Base-by-base conservation (phyloP, 2,888 invertebrate species). In the Campoletis raptor region DNA sequence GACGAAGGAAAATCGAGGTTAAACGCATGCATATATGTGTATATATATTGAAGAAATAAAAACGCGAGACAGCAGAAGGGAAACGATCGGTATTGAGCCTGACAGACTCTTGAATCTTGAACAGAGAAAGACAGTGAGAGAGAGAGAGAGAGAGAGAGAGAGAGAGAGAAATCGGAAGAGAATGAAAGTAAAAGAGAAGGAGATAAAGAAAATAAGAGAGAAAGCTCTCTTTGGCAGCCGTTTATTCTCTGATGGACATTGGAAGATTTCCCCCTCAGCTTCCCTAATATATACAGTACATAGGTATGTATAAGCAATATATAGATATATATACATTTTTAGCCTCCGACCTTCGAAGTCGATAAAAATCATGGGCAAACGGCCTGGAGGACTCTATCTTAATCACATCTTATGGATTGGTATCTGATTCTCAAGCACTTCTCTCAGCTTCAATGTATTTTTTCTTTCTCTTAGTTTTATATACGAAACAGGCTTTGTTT, bases 321-420 rank as follows among this genome's bases (percentile, higher is more conserved):
- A 54, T 57, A 69, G 1, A 30, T 67, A 45, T 81, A 57, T 82
- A 64, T 80, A 52, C n/a, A 37, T 57, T 45, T 69, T 9, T n/a
- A 61, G 45, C 52, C 37, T 67, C 54, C 48, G 24, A 76, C 69
- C 64, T 82, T 52, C 30, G 52, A 42, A 69, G 69, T 54, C 72
- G 83, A 86, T 86, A 86, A 84, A 84, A 86, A 86, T 86, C 86
- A 84, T 84, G 77, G 81, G 52, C 73, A 78, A 77, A 81, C 73
- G 80, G 77, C 77, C 80, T 80, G 72, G 74, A 78, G 69, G 84
- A 84, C 84, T 86, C 81, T 86, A 86, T 86, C 86, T 86, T 86
- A 86, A 86, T 86, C 83, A 86, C 86, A 86, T 86, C 83, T 83
- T 67, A 81, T 69, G 83, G 84, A 86, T 81, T 81, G 81, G 81